Percentiles rank a stretch among this genome's conserved stretches.
Evolutionary conservation across 2,888 invertebrate genomes (phyloP).

Genomic region (Amphipyra tragopoginis): DNA sequence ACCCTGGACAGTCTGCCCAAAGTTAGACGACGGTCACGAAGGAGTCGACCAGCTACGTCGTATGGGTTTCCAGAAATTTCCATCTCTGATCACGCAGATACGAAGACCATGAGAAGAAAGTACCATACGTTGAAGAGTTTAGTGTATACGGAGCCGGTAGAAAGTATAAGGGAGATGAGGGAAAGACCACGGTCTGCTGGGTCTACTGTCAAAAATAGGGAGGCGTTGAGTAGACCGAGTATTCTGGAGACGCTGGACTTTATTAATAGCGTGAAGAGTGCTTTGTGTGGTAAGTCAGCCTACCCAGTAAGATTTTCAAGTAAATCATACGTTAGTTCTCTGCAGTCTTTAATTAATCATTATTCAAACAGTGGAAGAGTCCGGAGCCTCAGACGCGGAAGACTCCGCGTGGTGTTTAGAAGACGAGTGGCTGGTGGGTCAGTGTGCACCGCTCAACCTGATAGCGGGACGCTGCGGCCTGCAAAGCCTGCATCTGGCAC

Average conservation of each 20-base stretch:
- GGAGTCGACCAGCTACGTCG: conserved; percentile 75
- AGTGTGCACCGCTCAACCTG: conserved; percentile 74
- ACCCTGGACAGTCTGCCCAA: conserved; percentile 67
- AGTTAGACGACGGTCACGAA: conserved; percentile 73
- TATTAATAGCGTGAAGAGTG: conserved; percentile 84
- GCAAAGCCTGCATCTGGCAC: conserved; percentile 68
- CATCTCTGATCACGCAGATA: conserved; percentile 79
- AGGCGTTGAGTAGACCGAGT: conserved; percentile 80
- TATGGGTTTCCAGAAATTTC: conserved; percentile 85
- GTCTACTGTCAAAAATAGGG: conserved; percentile 81
- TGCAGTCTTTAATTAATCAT: neutral
- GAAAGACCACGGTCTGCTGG: conserved; percentile 84
- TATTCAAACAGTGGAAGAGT: conserved; percentile 77
- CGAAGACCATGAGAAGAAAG: conserved; percentile 74
- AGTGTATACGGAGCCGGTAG: conserved; percentile 84
- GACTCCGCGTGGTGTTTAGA: conserved; percentile 76
- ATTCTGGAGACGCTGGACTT: conserved; percentile 86
- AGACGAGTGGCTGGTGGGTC: conserved; percentile 80
- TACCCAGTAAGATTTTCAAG: neutral
- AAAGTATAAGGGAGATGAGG: conserved; percentile 79
- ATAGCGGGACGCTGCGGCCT: conserved; percentile 68
- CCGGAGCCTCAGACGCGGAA: conserved; percentile 81
- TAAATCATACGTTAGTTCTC: no score
- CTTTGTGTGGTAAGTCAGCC: conserved; percentile 78
- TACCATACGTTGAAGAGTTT: conserved; percentile 77